A percentile compares a stretch with the other conserved stretches of the same genome.
Conservation (phyloP, 2,113 vertebrate genomes). For the Notothenia coriiceps region DNA sequence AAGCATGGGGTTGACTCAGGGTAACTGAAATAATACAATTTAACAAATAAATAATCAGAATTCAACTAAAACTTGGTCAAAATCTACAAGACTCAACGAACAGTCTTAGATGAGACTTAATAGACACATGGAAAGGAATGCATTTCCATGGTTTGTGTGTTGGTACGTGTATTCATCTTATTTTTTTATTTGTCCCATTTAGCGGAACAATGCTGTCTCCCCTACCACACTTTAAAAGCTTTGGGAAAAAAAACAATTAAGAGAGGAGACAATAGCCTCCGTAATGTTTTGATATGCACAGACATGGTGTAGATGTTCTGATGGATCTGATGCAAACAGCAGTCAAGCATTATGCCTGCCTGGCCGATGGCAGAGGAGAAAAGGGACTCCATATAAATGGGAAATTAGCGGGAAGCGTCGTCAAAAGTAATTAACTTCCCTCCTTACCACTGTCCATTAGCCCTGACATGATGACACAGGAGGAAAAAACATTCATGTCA, state of each 20-base stretch:
- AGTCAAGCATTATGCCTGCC: constrained; percentile 85
- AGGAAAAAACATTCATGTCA: constrained; percentile 90
- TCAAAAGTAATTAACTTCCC: constrained; percentile 97
- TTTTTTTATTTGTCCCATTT: constrained; percentile 2
- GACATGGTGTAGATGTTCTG: constrained; percentile 87
- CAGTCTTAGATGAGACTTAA: not conserved
- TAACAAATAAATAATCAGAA: not conserved
- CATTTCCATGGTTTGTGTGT: not conserved
- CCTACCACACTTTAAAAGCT: constrained; percentile 24
- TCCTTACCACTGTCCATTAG: constrained; percentile 91
- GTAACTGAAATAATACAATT: not conserved
- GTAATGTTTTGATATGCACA: constrained; percentile 80
- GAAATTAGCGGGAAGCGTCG: constrained; percentile 94
- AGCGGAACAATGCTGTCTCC: not conserved
- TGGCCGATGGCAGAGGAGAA: constrained; percentile 89
- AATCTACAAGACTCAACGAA: not conserved
- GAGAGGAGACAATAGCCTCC: constrained; percentile 70
- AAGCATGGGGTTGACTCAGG: not conserved
- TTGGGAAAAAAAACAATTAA: constrained; percentile 49
- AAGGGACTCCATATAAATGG: constrained; percentile 90
- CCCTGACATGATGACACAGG: constrained; percentile 92
- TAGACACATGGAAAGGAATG: not conserved
- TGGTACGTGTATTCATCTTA: not conserved
- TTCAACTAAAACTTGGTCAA: not conserved
- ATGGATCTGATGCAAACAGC: constrained; percentile 60